Conservation (phyloP, 2,888 invertebrate genomes). For the Sinodicranocentrus sp. region DNA sequence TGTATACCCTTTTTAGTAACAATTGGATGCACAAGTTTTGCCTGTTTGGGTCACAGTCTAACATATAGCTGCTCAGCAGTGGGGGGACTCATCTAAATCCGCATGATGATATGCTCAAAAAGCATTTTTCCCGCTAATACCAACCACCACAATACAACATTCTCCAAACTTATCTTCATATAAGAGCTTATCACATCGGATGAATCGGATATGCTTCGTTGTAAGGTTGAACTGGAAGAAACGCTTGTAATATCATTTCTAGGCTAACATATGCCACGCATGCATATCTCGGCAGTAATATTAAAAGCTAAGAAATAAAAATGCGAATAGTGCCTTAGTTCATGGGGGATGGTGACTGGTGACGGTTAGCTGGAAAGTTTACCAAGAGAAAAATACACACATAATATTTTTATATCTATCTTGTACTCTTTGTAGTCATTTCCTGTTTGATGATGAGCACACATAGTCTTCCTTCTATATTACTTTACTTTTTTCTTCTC, state of each 20-base stretch:
- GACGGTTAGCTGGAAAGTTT: not conserved
- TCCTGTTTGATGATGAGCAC: constrained; percentile 27
- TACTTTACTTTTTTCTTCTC: not conserved
- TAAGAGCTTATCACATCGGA: constrained; percentile 18
- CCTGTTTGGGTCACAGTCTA: too few relatives aligned
- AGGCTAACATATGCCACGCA: not conserved
- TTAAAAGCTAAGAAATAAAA: not conserved
- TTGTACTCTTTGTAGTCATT: constrained; percentile 5
- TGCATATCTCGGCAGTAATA: not conserved
- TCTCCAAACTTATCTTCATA: constrained; percentile 13
- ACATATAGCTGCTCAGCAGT: too few relatives aligned
- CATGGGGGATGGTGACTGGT: not conserved
- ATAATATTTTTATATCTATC: not conserved
- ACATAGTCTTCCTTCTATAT: constrained; percentile 11
- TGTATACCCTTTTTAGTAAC: too few relatives aligned
- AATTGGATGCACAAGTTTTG: too few relatives aligned
- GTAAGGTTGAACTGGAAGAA: not conserved
- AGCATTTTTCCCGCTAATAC: constrained; percentile 4
- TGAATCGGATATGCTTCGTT: constrained; percentile 37
- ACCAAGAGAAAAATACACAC: not conserved
- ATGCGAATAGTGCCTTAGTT: not conserved
- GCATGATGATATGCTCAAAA: constrained; percentile 36
- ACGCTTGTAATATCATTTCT: not conserved
- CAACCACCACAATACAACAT: not conserved
- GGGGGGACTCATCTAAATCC: constrained; percentile 26